These are phyloP conservation scores for Xenentodon cancila DNA, from an alignment of 2,797 vertebrate genomes.

Conservation along the genomic window DNA sequence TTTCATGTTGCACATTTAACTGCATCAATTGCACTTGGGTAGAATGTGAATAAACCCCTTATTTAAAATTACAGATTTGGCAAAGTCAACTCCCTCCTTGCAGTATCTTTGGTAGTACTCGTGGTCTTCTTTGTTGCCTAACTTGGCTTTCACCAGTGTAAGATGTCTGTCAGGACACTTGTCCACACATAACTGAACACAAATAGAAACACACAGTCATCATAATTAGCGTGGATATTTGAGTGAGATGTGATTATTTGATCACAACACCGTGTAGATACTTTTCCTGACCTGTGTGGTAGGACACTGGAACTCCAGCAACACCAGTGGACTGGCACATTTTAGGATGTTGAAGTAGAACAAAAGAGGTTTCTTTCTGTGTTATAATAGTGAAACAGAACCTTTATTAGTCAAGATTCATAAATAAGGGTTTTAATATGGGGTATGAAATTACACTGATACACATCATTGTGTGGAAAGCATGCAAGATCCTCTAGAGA, in stretches of 20 bases:
- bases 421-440: too few species aligned
- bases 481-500: neutral
- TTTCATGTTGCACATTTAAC: neutral
- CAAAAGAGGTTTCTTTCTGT: constrained; percentile 89
- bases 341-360: constrained; percentile 98
- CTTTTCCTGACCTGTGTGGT: constrained; percentile 91
- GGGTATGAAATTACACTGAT: too few species aligned
- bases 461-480: neutral
- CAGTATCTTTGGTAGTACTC: constrained; percentile 87
- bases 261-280: neutral
- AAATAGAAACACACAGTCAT: constrained; percentile 22
- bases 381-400: constrained; percentile 24
- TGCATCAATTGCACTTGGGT: neutral
- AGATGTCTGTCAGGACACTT: constrained; percentile 84
- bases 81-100: constrained; percentile 69
- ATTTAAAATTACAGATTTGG: constrained; percentile 47
- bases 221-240: rapidly evolving
- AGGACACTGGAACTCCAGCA: constrained; percentile 94
- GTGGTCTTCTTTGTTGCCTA: constrained; percentile 23
- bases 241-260: neutral
- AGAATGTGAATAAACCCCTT: neutral
- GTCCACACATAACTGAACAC: constrained; percentile 88
- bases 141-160: constrained; percentile 75
- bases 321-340: constrained; percentile 92
- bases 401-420: too few species aligned